Evolutionary conservation across 2,113 vertebrate genomes (phyloP).

Genomic region (Etheostoma cragini): DNA sequence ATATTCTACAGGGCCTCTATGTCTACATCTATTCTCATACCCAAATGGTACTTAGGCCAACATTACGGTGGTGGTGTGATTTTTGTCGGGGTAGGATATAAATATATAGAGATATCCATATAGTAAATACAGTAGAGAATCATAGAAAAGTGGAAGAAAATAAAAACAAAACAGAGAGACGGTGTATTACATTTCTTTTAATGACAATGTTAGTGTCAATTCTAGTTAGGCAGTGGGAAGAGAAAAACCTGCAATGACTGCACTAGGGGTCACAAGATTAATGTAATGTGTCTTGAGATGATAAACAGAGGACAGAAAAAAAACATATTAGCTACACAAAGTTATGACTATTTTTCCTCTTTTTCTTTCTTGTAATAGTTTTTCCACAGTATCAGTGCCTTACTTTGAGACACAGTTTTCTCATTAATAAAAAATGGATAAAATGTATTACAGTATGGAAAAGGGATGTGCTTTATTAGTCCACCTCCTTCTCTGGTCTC

Average conservation of each 20-base stretch:
- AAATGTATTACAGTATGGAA: slow-evolving; percentile 49
- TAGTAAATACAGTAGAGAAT: not conserved
- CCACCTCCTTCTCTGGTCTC: slow-evolving; percentile 19
- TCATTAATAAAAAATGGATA: slow-evolving; percentile 41
- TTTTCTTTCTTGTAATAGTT: not conserved
- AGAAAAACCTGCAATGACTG: not conserved
- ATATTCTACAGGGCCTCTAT: slow-evolving; percentile 65
- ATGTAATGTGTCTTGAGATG: not conserved
- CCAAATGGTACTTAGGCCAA: slow-evolving; percentile 17
- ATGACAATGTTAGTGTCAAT: not conserved
- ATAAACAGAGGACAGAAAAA: slow-evolving; percentile 1
- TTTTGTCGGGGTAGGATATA: slow-evolving; percentile 21
- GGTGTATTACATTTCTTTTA: too few species aligned
- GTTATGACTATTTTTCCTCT: not conserved
- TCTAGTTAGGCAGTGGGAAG: not conserved
- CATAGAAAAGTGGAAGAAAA: not conserved
- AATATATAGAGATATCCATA: not conserved
- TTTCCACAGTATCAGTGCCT: not conserved
- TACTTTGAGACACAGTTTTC: not conserved
- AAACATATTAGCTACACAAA: not conserved
- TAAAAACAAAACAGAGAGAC: not conserved
- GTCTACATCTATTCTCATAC: slow-evolving; percentile 56
- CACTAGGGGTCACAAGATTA: not conserved
- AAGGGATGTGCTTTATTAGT: slow-evolving; percentile 24
- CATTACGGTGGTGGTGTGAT: slow-evolving; percentile 5